phyloP scores from a whole-genome alignment of 2,113 vertebrate species.

The Lethenteron camtschaticum region DNA sequence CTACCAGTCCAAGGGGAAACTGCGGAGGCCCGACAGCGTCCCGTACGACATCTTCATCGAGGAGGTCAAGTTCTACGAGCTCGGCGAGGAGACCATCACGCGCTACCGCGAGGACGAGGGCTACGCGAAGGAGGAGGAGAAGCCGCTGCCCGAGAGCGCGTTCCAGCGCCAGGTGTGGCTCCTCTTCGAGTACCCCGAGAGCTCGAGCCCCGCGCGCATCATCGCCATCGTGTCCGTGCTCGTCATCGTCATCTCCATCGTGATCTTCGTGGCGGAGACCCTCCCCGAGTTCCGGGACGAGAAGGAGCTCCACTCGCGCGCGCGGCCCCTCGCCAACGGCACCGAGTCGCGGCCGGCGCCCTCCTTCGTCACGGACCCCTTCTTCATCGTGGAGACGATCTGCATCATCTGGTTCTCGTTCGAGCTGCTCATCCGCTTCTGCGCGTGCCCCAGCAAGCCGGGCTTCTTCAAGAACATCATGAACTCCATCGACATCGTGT shows the following conservation, averaged over 20 bases:
- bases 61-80: slow-evolving; percentile 2
- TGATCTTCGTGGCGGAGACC: slow-evolving; percentile 88
- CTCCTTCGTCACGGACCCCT: slow-evolving; percentile 61
- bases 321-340: slow-evolving; percentile 14
- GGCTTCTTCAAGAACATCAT: slow-evolving; percentile 92
- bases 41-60: slow-evolving; percentile 1
- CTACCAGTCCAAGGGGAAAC: neutral
- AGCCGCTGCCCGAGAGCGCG: slow-evolving; percentile 63
- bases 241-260: slow-evolving; percentile 90
- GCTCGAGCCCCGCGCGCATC: slow-evolving; percentile 69
- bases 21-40: slow-evolving; percentile 2
- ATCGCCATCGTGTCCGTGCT: slow-evolving; percentile 91
- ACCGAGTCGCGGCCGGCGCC: neutral
- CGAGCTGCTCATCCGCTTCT: slow-evolving; percentile 83
- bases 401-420: slow-evolving; percentile 99
- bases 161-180: slow-evolving; percentile 97
- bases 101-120: slow-evolving; percentile 73
- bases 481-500: slow-evolving; percentile 96
- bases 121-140: slow-evolving; percentile 82
- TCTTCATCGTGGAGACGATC: slow-evolving; percentile 94
- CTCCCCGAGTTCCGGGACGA: slow-evolving; percentile 85
- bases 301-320: slow-evolving; percentile 37
- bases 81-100: neutral
- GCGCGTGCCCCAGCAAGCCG: slow-evolving; percentile 74
- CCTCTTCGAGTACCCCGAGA: slow-evolving; percentile 89